Evolutionary conservation across 2,888 invertebrate genomes (phyloP).

Genomic region (Spodoptera exigua): DNA sequence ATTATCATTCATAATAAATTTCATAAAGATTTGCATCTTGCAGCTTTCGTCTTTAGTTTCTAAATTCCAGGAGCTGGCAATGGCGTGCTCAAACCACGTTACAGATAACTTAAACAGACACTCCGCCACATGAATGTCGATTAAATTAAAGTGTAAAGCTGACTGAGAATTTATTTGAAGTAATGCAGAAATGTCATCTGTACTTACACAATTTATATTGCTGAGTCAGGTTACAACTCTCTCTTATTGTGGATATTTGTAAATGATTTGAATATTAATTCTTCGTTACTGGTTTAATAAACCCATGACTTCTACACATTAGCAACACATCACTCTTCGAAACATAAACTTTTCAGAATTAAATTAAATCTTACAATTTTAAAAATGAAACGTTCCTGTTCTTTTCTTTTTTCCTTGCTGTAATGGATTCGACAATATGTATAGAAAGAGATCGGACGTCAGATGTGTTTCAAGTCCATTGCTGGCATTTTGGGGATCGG

Average conservation of each 20-base stretch:
- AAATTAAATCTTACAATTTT: too few relatives aligned
- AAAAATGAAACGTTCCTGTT: too few relatives aligned
- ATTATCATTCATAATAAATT: constrained; percentile 3
- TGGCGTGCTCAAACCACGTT: constrained; percentile 19
- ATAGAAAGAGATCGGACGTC: too few relatives aligned
- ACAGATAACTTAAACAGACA: constrained; percentile 20
- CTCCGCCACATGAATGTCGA: constrained; percentile 9
- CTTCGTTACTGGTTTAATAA: neutral
- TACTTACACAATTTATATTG: neutral
- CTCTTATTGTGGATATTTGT: neutral
- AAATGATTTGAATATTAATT: neutral
- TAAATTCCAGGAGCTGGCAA: constrained; percentile 13
- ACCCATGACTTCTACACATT: too few relatives aligned
- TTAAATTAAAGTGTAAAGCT: constrained; percentile 18
- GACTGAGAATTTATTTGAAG: constrained; percentile 2
- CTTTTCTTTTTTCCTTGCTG: too few relatives aligned
- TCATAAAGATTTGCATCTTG: constrained; percentile 23
- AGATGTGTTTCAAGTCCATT: too few relatives aligned
- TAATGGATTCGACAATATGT: too few relatives aligned
- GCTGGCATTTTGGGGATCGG: too few relatives aligned
- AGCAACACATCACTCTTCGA: too few relatives aligned
- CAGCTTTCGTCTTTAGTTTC: constrained; percentile 24
- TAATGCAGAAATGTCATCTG: constrained; percentile 4
- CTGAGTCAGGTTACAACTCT: neutral
- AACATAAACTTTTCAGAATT: too few relatives aligned